A percentile compares a stretch with the other conserved stretches of the same genome.
These are phyloP conservation scores for Heliconius nattereri DNA, from an alignment of 1,140 invertebrate species.

Conservation along the genomic window DNA sequence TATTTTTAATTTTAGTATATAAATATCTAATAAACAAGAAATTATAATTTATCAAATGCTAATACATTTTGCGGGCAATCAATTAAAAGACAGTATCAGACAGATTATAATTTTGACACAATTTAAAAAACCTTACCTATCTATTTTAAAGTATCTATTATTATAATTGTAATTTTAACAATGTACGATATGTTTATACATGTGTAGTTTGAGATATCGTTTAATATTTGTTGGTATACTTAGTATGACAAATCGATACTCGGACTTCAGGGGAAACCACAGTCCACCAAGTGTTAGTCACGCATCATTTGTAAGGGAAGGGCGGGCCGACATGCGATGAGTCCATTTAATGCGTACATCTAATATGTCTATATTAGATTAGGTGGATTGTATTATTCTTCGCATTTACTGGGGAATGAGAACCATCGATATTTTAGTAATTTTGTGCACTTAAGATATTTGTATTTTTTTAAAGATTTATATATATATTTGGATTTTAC, in stretches of 20 bases:
- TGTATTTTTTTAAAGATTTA: too few relatives aligned
- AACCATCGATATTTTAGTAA: background rate
- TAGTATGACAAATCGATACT: slow-evolving; percentile 23
- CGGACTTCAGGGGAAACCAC: slow-evolving; percentile 38
- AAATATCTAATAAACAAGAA: too few relatives aligned
- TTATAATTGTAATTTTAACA: too few relatives aligned
- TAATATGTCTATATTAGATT: background rate
- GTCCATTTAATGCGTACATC: background rate
- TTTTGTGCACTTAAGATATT: background rate
- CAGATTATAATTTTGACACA: too few relatives aligned
- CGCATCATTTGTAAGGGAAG: slow-evolving; percentile 28
- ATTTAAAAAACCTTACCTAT: too few relatives aligned
- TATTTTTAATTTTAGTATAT: too few relatives aligned
- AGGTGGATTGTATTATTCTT: background rate
- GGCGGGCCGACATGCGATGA: slow-evolving; percentile 25
- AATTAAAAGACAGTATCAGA: too few relatives aligned
- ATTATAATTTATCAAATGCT: too few relatives aligned
- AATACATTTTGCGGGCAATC: too few relatives aligned
- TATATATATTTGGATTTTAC: too few relatives aligned
- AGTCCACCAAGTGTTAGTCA: slow-evolving; percentile 33
- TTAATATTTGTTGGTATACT: background rate
- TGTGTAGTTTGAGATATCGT: background rate
- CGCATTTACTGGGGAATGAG: background rate
- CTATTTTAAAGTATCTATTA: too few relatives aligned
- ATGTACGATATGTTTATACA: background rate